Percentiles rank a stretch among this genome's conserved stretches.
These are phyloP conservation scores for Aphaenogaster floridana DNA, from an alignment of 1,140 invertebrate genomes.

Conservation along the genomic window DNA sequence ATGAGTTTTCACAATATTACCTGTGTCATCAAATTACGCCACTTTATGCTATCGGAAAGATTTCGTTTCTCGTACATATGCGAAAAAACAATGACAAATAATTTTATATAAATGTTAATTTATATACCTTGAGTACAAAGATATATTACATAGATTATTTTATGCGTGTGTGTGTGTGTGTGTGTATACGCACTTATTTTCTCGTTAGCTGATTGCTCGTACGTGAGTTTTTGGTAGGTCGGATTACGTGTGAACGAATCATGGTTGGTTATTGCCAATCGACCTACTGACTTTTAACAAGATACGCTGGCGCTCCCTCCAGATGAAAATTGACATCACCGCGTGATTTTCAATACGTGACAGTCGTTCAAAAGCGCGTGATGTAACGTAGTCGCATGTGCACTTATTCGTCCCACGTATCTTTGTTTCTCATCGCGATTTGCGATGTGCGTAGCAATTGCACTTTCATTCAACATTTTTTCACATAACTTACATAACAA, in stretches of 20 bases:
- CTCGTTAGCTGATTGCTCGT: constrained; percentile 1
- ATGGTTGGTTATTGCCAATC: constrained; percentile 40
- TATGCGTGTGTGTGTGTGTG: too few species aligned
- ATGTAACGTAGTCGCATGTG: constrained; percentile 34
- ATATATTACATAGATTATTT: not conserved
- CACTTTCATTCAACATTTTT: not conserved
- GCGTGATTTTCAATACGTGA: constrained; percentile 58
- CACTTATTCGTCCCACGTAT: constrained; percentile 46
- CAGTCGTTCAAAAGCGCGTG: constrained; percentile 45
- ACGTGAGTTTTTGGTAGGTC: constrained; percentile 32
- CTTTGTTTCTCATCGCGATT: constrained; percentile 10
- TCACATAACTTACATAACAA: constrained; percentile 14
- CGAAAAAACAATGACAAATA: not conserved
- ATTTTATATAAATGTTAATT: constrained; percentile 6
- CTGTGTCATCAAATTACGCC: not conserved
- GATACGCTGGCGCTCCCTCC: constrained; percentile 47
- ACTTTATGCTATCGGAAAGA: not conserved
- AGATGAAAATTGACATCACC: constrained; percentile 67
- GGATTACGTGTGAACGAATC: constrained; percentile 47
- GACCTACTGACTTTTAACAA: constrained; percentile 59
- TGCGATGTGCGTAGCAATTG: not conserved
- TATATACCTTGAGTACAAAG: not conserved
- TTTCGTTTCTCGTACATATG: not conserved
- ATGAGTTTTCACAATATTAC: constrained; percentile 22
- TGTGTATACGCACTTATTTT: not conserved